phyloP scores from a whole-genome alignment of 2,797 vertebrate species.

The Pantherophis alleghaniensis region DNA sequence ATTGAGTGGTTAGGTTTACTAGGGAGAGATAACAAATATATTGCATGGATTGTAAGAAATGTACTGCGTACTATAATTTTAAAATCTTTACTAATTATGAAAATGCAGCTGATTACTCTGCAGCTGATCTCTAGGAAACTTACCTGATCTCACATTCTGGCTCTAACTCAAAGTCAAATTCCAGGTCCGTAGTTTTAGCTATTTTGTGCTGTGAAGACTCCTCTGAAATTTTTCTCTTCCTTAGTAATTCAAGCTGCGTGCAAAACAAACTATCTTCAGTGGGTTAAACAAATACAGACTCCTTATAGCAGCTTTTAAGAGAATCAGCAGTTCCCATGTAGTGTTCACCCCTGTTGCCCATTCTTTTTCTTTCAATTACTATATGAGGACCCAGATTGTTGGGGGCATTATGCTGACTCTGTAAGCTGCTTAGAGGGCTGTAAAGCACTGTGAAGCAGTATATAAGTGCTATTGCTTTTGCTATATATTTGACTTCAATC shows the following conservation, averaged over 20 bases:
- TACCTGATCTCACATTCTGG: conserved; percentile 50
- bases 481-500: not conserved
- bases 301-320: not conserved
- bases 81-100: not conserved
- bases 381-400: no score
- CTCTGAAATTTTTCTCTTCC: conserved; percentile 74
- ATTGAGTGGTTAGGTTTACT: not conserved
- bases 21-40: not conserved
- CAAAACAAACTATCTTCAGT: conserved; percentile 25
- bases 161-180: conserved; percentile 50
- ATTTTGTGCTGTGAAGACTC: conserved; percentile 66
- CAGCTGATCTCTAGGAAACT: not conserved
- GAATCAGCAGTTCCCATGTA: not conserved
- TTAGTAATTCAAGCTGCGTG: conserved; percentile 83
- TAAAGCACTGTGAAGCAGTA: no score
- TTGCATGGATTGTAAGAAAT: not conserved
- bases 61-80: not conserved
- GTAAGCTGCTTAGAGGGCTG: no score
- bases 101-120: not conserved
- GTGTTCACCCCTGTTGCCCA: not conserved
- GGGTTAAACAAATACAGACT: not conserved
- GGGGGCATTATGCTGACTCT: no score
- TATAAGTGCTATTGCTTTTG: no score
- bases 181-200: fast-evolving
- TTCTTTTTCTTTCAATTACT: not conserved